These are phyloP conservation scores for Orchesellides sinensis DNA, from an alignment of 2,888 invertebrate genomes.

Conservation along the genomic window DNA sequence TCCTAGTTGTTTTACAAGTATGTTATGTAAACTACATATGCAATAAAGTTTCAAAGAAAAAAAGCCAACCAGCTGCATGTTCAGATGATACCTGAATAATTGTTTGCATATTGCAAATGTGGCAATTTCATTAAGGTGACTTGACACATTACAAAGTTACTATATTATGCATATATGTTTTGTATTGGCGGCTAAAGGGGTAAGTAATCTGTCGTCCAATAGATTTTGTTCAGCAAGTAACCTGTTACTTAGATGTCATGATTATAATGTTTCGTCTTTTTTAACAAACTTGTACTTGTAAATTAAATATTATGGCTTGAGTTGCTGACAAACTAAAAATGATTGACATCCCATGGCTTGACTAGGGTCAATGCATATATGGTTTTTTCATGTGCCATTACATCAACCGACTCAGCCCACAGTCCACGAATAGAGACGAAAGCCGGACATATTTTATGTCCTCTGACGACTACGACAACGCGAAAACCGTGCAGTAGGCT, in stretches of 20 bases:
- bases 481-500: neutral
- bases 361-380: too few relatives aligned
- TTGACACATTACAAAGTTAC: too few relatives aligned
- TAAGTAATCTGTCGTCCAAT: neutral
- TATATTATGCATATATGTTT: neutral
- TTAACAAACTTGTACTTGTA: neutral
- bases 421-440: neutral
- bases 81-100: too few relatives aligned
- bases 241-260: neutral
- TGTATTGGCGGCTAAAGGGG: neutral
- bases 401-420: neutral
- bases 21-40: too few relatives aligned
- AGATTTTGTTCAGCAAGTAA: neutral
- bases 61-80: too few relatives aligned
- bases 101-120: too few relatives aligned
- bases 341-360: slow-evolving; percentile 6
- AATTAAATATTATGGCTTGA: neutral
- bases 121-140: too few relatives aligned
- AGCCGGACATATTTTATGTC: neutral
- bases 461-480: neutral
- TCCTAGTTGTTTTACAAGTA: too few relatives aligned
- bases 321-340: neutral
- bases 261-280: neutral
- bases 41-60: too few relatives aligned
- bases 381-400: neutral